Percentiles rank a stretch among this genome's conserved stretches.
These are phyloP conservation scores for Drosophila tsacasi DNA, from an alignment of 1,140 invertebrate genomes.

Conservation along the genomic window DNA sequence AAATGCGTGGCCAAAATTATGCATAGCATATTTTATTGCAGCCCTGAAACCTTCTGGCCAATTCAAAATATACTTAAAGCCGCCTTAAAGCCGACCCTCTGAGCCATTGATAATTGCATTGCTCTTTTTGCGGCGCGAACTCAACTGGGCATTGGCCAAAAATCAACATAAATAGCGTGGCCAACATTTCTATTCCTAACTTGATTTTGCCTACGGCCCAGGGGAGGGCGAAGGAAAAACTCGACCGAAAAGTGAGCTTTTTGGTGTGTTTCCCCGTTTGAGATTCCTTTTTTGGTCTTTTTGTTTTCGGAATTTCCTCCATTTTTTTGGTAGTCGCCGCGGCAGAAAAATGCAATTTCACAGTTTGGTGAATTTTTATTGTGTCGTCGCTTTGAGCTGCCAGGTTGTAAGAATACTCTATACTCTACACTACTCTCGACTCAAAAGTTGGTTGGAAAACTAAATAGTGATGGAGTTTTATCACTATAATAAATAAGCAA, in stretches of 20 bases:
- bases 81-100: constrained; percentile 30
- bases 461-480: neutral
- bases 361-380: constrained; percentile 84
- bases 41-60: neutral
- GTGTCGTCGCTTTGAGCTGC: constrained; percentile 79
- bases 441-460: neutral
- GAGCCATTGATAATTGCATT: constrained; percentile 69
- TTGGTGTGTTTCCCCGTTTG: constrained; percentile 19
- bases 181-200: constrained; percentile 83
- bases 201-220: constrained; percentile 65
- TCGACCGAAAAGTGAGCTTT: constrained; percentile 39
- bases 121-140: constrained; percentile 28
- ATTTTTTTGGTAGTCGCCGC: constrained; percentile 51
- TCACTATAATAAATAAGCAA: neutral
- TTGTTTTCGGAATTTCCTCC: constrained; percentile 15
- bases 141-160: constrained; percentile 63
- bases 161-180: constrained; percentile 81
- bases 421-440: constrained; percentile 15
- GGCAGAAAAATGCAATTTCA: constrained; percentile 84
- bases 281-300: constrained; percentile 12
- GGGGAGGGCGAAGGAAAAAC: constrained; percentile 38
- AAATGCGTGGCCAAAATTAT: constrained; percentile 61
- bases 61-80: constrained; percentile 39
- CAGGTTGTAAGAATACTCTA: constrained; percentile 29
- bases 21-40: constrained; percentile 40